Base-by-base conservation (phyloP, 2,113 vertebrate species). In the Anhinga anhinga region DNA sequence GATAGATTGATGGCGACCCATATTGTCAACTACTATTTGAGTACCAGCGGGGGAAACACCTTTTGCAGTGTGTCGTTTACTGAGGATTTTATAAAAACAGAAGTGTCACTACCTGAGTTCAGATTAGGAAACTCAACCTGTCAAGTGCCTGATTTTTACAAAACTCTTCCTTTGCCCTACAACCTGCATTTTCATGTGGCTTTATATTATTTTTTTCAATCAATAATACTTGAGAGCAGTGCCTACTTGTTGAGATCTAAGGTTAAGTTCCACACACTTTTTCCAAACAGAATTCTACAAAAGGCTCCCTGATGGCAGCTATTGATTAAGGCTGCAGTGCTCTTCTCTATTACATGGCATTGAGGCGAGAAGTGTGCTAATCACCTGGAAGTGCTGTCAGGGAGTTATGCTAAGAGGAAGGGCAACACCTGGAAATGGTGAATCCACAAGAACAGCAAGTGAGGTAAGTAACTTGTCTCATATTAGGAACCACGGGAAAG, bases 141-240 rank as follows among this genome's bases (percentile, higher is more conserved):
- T 71, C n/a, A 34, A 55, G 71, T 52, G 42, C 4, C 53, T 83
- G 82, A 44, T 81, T 97, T 93, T 86, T 47, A 86, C 82, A 63
- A 49, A 97, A 90, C 38, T 71, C 74, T 86, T 53, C 58, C 67
- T 80, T 88, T 88, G 71, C 79, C 74, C 82, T 83, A 14, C 55
- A 66, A 81, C 67, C 45, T 91, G 40, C 34, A 92, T 91, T 93
- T 97, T 84, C 80, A 78, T 92, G 82, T 79, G 88, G 59, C 65
- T 92, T 95, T 84, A 38, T 95, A 84, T 92, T 90, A 86, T 82
- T 73, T 94, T 40, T 92, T 93, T 65, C 72, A 84, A 61, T 97
- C 92, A 82, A 93, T 97, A 88, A 65, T 67, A 71, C 72, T 52
- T 93, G 59, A 97, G 82, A 86, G 59, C 55, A 20, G 2, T 52